Base-by-base conservation (phyloP, 2,797 vertebrate genomes). In the Fistularia tabacaria region DNA sequence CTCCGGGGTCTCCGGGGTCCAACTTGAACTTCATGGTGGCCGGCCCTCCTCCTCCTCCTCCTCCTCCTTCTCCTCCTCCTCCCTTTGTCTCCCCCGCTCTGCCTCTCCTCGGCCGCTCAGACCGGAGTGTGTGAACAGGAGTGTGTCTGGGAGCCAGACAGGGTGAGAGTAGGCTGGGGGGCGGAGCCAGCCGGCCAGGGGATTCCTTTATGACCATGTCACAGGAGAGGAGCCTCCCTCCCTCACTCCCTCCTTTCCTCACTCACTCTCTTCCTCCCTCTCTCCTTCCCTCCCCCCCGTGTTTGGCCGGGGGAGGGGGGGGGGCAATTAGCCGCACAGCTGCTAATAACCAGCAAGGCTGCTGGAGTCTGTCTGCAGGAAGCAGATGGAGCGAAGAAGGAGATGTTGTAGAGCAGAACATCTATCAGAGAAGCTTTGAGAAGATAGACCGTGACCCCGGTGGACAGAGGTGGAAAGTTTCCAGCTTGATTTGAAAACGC, bases 141-240 rank as follows among this genome's bases (percentile, higher is more conserved):
- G 81, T 73, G 85, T 79, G 84, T 86, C 87, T 86, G 83, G 80
- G 76, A 88, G 83, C 87, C 87, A 89, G 87, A 89, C 86, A 64
- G 84, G 77, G 81, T 86, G 77, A 84, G 82, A 87, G 86, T 89
- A 85, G 85, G 77, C 52, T 54, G 77, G 81, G 74, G 60, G 87
- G 75, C 83, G 84, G 84, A 56, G 36, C 77, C 65, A 70, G 45
- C 64, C 67, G 76, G 60, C 71, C 76, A 85, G 91, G 91, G 91
- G 89, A 91, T 89, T 90, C 90, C 91, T 90, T 87, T 87, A 88
- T 90, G 87, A 90, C 87, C 85, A 89, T 87, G 87, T 90, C 89
- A 91, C 89, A 88, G 79, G 58, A 77, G 68, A 72, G 59, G 57
- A 61, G 75, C 71, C 79, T 81, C 80, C 79, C 85, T 81, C 80